phyloP scores from a whole-genome alignment of 2,113 vertebrate genomes.

The Sciurus niger region DNA sequence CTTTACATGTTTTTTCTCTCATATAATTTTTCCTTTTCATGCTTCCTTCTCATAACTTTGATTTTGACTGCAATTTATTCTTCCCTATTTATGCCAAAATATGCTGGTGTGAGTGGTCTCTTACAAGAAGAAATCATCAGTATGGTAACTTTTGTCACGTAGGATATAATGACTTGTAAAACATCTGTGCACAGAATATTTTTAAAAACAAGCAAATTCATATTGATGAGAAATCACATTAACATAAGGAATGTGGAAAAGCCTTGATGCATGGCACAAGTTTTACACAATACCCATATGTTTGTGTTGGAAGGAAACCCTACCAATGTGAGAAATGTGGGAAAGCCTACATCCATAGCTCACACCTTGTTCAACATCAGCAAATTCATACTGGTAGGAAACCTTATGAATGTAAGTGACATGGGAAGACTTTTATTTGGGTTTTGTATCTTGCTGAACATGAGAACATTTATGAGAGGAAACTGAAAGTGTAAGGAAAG shows the following conservation, averaged over 20 bases:
- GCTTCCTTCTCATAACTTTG: background rate
- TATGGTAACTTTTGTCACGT: background rate
- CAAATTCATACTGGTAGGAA: background rate
- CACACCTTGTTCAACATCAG: background rate
- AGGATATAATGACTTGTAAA: background rate
- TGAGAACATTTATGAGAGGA: constrained; percentile 70
- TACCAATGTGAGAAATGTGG: background rate
- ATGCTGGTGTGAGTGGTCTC: background rate
- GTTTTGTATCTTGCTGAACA: constrained; percentile 67
- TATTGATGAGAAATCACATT: background rate
- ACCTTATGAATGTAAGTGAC: constrained; percentile 56
- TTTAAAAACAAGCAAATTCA: background rate
- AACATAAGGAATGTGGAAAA: constrained; percentile 1
- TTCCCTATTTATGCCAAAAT: background rate
- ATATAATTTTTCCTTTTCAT: background rate
- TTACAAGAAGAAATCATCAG: background rate
- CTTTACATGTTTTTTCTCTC: background rate
- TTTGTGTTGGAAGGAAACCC: background rate
- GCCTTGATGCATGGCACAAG: background rate
- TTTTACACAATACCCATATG: background rate
- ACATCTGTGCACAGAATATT: background rate
- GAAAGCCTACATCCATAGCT: background rate
- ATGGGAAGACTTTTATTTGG: constrained; percentile 64
- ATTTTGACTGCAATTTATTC: background rate
- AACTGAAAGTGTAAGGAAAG: constrained; percentile 66